Evolutionary conservation across 2,113 vertebrate genomes (phyloP).

Genomic region (Calyptomena viridis): DNA sequence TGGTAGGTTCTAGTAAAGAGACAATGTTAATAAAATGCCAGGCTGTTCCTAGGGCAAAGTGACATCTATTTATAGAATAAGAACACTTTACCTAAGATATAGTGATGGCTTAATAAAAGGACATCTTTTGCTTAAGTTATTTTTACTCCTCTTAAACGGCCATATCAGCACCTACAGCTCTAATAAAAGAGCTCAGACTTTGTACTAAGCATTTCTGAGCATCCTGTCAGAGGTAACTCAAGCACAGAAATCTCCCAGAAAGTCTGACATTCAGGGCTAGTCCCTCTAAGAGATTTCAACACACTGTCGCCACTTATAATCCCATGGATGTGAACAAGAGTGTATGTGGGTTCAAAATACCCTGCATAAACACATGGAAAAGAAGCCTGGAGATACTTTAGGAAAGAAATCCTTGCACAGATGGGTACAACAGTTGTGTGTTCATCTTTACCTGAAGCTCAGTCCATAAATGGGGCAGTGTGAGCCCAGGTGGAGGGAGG

Average conservation of each 20-base stretch:
- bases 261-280: not conserved
- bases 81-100: not conserved
- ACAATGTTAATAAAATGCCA: not conserved
- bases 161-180: not conserved
- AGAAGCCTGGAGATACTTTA: not conserved
- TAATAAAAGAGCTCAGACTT: not conserved
- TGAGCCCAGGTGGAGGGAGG: not conserved
- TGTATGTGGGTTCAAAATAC: accelerated
- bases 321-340: not conserved
- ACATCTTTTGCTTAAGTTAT: slow-evolving; percentile 20
- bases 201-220: not conserved
- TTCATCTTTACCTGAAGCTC: not conserved
- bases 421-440: not conserved
- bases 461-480: accelerated
- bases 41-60: not conserved
- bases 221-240: not conserved
- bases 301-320: not conserved
- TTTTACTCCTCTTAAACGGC: not conserved
- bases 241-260: not conserved
- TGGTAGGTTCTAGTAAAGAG: not conserved
- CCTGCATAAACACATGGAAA: not conserved
- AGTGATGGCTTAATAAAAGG: slow-evolving; percentile 4
- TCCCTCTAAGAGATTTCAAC: not conserved
- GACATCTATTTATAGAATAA: slow-evolving; percentile 20
- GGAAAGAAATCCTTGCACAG: not conserved